Base-by-base conservation (phyloP, 2,113 vertebrate genomes). In the Siphamia tubifer region DNA sequence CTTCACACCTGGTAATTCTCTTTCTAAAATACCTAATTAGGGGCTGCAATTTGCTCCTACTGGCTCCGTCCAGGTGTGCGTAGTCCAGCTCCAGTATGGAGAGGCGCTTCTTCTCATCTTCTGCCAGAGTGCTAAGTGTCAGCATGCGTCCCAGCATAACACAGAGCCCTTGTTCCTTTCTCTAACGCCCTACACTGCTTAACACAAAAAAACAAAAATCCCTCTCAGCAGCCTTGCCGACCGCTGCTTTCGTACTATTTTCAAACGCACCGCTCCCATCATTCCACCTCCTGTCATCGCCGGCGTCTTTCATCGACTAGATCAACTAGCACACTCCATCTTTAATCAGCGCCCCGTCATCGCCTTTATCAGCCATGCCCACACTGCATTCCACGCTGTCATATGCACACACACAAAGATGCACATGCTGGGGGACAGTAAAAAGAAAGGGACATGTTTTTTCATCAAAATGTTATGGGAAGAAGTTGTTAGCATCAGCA, bases 291-390 rank as follows among this genome's bases (percentile, higher is more conserved):
- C 76, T 88, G 86, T 92, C 89, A 89, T 82, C 78, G 9, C 76
- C 44, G 23, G 54, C 47, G 56, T 77, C 89, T 87, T 86, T 90
- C 89, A 89, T 88, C 90, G 25, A 71, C 63, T 63, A 65, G 63
- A 81, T 81, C 73, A 38, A 57, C 70, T 51, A 57, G 79, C 74
- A 51, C 8, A 25, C 82, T 69, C 74, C 74, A 77, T 90, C 88
- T 89, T 87, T 86, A 90, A 82, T 87, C 77, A 86, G 65, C 66
- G 25, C 23, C 74, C 74, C 54, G 39, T 92, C 89, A 81, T 16
- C 83, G 68, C 86, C 70, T 87, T 67, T 70, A 81, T 90, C 84
- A 85, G 68, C 64, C 55, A n/a, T 52, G 67, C 81, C 57, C 55
- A 54, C 42, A 17, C 66, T 16, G 42, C 84, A 86, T 91, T 87